Base-by-base conservation (phyloP, 2,113 vertebrate genomes). In the Junco hyemalis region DNA sequence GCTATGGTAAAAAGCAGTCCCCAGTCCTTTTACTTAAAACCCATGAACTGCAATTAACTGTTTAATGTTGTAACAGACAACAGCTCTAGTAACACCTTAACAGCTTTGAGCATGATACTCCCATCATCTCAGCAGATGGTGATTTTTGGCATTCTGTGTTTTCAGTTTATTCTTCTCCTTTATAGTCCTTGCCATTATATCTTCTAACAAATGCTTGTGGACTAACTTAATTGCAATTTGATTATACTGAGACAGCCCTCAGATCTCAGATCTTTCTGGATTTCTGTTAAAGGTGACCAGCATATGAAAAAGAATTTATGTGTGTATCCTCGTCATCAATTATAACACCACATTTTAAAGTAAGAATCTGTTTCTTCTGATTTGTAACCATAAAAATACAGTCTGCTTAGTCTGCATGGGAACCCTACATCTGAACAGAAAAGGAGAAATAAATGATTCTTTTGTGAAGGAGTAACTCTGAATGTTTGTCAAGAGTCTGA, bases 81-180 rank as follows among this genome's bases (percentile, higher is more conserved):
- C 95, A 95, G 91, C 95, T 95, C 96, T 97, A 97, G 95, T 97
- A 97, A 95, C 95, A 97, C 96, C 96, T 97, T 96, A 97, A 93
- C 95, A 97, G 96, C 94, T 97, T 97, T 95, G 91, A 93, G 57
- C 91, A 93, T 81, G 89, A 76, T 93, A 81, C 92, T 95, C 65
- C 40, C 89, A 93, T 91, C 92, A 81, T 96, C 86, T 96, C 69
- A 95, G 81, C 96, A 97, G 96, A 97, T 97, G 96, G 96, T 91
- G 93, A 76, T 89, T 96, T 96, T 97, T 96, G 94, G 94, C 96
- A 91, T 95, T 91, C 94, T 85, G 53, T 89, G 69, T 95, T 92
- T 95, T 92, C 95, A 95, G 92, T 95, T 92, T 92, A 86, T 95
- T 95, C 88, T 90, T 88, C 70, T 96, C 56, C 47, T 86, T 94